phyloP scores from a whole-genome alignment of 2,113 vertebrate species.

The Odontesthes bonariensis region DNA sequence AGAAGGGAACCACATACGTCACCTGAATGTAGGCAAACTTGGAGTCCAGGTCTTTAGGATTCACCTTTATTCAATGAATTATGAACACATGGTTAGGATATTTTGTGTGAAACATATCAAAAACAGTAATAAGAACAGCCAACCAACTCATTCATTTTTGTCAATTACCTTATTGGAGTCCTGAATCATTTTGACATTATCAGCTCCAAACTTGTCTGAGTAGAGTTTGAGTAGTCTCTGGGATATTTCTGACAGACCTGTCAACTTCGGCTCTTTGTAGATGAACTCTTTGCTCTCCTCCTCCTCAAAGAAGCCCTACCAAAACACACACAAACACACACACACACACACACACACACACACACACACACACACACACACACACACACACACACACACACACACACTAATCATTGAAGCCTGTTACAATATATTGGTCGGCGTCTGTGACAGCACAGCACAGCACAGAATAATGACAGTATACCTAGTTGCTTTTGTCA shows the following conservation, averaged over 20 bases:
- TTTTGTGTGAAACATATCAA: not conserved
- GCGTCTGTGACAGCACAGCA: constrained; percentile 17
- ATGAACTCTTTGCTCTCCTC: constrained; percentile 99
- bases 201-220: constrained; percentile 97
- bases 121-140: not conserved
- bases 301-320: constrained; percentile 97
- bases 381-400: not conserved
- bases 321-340: constrained; percentile 60
- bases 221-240: constrained; percentile 97
- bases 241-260: constrained; percentile 97
- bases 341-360: constrained; percentile 65
- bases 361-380: constrained; percentile 61
- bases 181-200: constrained; percentile 99
- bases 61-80: constrained; percentile 84
- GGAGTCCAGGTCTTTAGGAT: constrained; percentile 95
- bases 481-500: not conserved
- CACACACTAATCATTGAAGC: constrained; percentile 9
- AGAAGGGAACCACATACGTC: constrained; percentile 95
- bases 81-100: not conserved
- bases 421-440: not conserved
- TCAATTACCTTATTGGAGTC: constrained; percentile 95
- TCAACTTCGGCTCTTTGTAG: constrained; percentile 98
- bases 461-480: constrained; percentile 1
- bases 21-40: constrained; percentile 98
- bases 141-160: not conserved